These are phyloP conservation scores for Tauraco erythrolophus DNA, from an alignment of 2,113 vertebrate species.

Conservation along the genomic window DNA sequence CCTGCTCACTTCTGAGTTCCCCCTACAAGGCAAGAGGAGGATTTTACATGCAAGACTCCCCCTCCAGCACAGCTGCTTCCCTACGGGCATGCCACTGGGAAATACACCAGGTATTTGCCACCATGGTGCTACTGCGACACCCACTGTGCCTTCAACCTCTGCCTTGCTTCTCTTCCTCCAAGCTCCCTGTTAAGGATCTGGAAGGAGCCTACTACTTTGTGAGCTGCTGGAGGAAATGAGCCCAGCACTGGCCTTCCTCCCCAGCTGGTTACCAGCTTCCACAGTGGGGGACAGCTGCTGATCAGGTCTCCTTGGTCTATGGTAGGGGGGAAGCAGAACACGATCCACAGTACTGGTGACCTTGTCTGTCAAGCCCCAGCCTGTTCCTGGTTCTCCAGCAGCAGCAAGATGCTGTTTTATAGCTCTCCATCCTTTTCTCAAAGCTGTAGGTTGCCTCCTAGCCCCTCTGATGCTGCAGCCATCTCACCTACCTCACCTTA, in stretches of 20 bases:
- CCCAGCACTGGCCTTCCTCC: neutral
- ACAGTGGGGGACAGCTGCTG: neutral
- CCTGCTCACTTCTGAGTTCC: neutral
- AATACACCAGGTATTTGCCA: neutral
- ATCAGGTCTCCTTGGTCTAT: neutral
- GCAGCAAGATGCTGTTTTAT: neutral
- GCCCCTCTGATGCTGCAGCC: neutral
- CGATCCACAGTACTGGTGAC: neutral
- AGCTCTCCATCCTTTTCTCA: neutral
- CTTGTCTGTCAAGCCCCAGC: neutral
- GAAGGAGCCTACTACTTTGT: neutral
- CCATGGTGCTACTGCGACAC: neutral
- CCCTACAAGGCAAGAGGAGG: neutral
- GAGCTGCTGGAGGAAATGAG: neutral
- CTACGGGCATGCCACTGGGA: rapidly evolving
- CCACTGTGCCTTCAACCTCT: neutral
- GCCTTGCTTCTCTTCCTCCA: neutral
- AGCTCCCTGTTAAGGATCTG: neutral
- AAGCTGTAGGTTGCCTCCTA: neutral
- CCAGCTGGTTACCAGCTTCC: neutral
- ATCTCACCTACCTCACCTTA: neutral
- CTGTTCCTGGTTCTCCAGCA: neutral
- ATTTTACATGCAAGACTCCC: neutral
- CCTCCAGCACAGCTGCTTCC: neutral
- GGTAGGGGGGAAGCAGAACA: neutral